Conservation (phyloP, 2,888 invertebrate genomes). For the Rutpela maculata region DNA sequence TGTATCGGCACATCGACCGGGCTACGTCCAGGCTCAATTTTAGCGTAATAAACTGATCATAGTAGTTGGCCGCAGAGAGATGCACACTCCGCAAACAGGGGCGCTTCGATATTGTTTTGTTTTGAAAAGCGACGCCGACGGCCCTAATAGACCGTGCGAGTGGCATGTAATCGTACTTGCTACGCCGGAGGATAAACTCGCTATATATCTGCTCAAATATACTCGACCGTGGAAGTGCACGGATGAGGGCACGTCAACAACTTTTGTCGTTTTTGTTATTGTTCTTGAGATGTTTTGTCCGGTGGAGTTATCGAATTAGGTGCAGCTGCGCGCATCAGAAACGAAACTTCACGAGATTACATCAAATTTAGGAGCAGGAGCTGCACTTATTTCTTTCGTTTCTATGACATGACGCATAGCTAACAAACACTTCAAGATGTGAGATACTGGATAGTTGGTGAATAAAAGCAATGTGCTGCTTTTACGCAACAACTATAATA, state of each 20-base stretch:
- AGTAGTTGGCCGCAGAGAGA: constrained; percentile 38
- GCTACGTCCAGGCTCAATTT: constrained; percentile 31
- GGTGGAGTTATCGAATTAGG: constrained; percentile 48
- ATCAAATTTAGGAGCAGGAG: neutral
- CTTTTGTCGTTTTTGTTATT: constrained; percentile 45
- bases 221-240: constrained; percentile 26
- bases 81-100: constrained; percentile 37
- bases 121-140: constrained; percentile 42
- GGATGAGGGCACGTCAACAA: constrained; percentile 45
- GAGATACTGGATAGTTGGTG: too few relatives aligned
- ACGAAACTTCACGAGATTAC: constrained; percentile 11
- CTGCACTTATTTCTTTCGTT: constrained; percentile 9
- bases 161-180: constrained; percentile 48
- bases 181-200: constrained; percentile 25
- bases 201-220: neutral
- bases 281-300: constrained; percentile 50
- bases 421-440: neutral
- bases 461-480: too few relatives aligned
- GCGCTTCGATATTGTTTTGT: constrained; percentile 45
- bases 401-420: neutral
- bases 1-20: neutral
- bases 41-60: constrained; percentile 41
- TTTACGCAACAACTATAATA: too few relatives aligned
- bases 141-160: constrained; percentile 49
- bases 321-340: constrained; percentile 46